Conservation (phyloP, 1,140 invertebrate species). For the Heliconius melpomene region DNA sequence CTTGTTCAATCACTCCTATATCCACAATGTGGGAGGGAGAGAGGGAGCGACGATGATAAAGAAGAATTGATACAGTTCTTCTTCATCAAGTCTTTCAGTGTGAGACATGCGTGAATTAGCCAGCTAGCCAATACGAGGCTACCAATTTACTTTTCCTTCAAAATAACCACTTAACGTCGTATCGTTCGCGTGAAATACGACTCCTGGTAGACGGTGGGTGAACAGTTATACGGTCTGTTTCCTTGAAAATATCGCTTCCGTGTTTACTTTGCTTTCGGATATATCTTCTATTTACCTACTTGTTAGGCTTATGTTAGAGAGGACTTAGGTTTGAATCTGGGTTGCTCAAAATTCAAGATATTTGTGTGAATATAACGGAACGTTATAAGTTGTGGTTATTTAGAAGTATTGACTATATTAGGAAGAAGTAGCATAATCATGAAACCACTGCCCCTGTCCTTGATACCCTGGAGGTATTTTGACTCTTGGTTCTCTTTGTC, state of each 20-base stretch:
- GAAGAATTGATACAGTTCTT: too few species aligned
- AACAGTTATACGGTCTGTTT: conserved; percentile 18
- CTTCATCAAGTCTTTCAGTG: too few species aligned
- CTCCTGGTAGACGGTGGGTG: conserved; percentile 10
- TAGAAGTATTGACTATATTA: too few species aligned
- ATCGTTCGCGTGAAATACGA: conserved; percentile 34
- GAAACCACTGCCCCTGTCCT: too few species aligned
- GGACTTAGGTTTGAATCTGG: neutral
- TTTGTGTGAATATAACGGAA: too few species aligned
- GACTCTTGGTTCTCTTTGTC: too few species aligned
- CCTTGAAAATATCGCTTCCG: conserved; percentile 26
- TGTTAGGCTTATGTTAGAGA: neutral
- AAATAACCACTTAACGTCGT: conserved; percentile 45
- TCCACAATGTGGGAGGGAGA: too few species aligned
- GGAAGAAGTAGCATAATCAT: too few species aligned
- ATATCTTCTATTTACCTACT: neutral
- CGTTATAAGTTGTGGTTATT: too few species aligned
- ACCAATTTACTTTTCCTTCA: conserved; percentile 52
- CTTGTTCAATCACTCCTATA: too few species aligned
- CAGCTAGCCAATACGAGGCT: neutral
- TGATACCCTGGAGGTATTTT: too few species aligned
- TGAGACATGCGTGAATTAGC: neutral
- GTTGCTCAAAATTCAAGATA: neutral
- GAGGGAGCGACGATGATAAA: too few species aligned
- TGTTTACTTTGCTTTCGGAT: conserved; percentile 6